Base-by-base conservation (phyloP, 2,888 invertebrate genomes). In the Neoaliturus tenellus region DNA sequence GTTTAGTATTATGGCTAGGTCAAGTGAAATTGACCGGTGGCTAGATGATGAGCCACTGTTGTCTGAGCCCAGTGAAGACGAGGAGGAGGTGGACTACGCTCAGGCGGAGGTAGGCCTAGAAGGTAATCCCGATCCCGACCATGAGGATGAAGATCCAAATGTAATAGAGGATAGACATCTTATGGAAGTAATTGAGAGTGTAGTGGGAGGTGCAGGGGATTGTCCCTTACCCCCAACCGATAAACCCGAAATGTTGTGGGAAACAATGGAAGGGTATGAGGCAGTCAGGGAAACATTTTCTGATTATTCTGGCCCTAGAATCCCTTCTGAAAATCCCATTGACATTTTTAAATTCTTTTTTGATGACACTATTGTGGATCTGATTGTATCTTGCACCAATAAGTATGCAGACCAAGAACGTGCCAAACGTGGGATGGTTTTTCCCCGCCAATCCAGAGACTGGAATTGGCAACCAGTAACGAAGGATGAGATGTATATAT, bases 181-280 rank as follows among this genome's bases (percentile, higher is more conserved):
- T 31, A 33, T 31, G 28, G 23, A 67, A 6, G n/a, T 67, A 31
- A 67, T 67, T 17, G 67, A 67, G 5, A 67, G 67, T 67, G 67
- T 67, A 23, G 23, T 51, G 14, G 20, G 20, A 14, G 51, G 51
- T 2, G 23, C 51, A 23, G 51, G 51, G 8, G 51, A 51, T 23
- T 51, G 51, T 51, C 51, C 20, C 5, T 23, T 51, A 51, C 51
- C 51, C 14, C n/a, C 20, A 14, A 20, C 51, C n/a, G 51, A 51
- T 5, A 51, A 51, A 3, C 71, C 71, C 20, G 20, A 1, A 33
- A 71, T 71, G 35, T 20, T 23, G 2, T 71, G 71, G 71, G 71
- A 71, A 1, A 71, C 71, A 20, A 71, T 71, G 71, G 71, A 71
- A 71, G 41, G 41, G 23, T 41, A 71, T 39, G 35, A 6, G 41